Percentiles rank a stretch among this genome's conserved stretches.
Evolutionary conservation across 1,140 invertebrate genomes (phyloP).

Genomic region (Caerostris darwini): DNA sequence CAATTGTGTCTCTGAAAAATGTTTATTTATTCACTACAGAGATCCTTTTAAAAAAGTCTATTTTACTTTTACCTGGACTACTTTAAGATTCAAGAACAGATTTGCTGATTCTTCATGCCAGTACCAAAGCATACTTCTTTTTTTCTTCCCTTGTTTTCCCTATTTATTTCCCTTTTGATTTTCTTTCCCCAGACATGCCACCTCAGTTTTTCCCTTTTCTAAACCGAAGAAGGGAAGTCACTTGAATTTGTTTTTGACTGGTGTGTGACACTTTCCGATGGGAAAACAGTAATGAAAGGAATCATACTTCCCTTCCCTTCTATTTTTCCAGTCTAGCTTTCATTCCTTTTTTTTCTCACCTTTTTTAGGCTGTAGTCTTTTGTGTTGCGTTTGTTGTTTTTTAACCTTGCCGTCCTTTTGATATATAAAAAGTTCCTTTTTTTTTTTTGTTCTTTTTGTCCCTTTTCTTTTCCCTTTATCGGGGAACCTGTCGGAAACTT

Average conservation of each 20-base stretch:
- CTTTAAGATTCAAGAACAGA: background rate
- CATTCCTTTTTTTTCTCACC: background rate
- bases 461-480: no score
- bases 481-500: constrained; percentile 9
- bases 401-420: background rate
- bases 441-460: background rate
- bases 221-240: background rate
- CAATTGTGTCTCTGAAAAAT: background rate
- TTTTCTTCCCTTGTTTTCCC: background rate
- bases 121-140: background rate
- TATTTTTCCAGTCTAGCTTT: background rate
- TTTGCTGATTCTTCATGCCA: background rate
- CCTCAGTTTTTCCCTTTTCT: background rate
- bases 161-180: background rate
- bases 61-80: background rate
- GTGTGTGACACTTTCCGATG: background rate
- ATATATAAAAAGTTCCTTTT: background rate
- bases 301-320: background rate
- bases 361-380: background rate
- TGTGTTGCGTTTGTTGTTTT: background rate
- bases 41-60: background rate
- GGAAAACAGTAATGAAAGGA: constrained; percentile 37
- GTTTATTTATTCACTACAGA: background rate
- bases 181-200: background rate
- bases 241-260: constrained; percentile 38